phyloP scores from a whole-genome alignment of 2,113 vertebrate species.

The Python bivittatus region DNA sequence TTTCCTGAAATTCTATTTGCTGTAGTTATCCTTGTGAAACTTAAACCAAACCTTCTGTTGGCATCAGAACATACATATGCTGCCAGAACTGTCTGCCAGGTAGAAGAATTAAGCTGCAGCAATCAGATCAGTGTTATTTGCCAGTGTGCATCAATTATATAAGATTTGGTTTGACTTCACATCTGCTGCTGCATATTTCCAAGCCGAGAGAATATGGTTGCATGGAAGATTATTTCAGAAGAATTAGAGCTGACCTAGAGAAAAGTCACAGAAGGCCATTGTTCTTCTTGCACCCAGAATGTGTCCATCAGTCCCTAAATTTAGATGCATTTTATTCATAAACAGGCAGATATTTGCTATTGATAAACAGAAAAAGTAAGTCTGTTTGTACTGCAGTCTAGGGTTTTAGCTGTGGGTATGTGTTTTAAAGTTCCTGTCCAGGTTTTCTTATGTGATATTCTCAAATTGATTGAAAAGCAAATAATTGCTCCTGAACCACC shows the following conservation, averaged over 20 bases:
- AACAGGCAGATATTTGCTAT: background rate
- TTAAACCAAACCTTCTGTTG: constrained; percentile 4
- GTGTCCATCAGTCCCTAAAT: background rate
- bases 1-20: background rate
- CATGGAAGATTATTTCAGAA: background rate
- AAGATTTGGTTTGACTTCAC: background rate
- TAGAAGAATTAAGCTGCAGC: constrained; percentile 2
- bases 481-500: background rate
- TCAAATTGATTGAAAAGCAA: background rate
- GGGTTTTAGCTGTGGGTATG: background rate
- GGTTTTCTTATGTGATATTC: background rate
- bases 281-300: background rate
- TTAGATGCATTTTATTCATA: background rate
- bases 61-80: background rate
- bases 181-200: background rate
- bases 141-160: background rate
- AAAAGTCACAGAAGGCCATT: background rate
- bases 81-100: constrained; percentile 5
- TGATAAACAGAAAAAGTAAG: background rate
- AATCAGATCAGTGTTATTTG: background rate
- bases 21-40: background rate
- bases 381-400: background rate
- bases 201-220: background rate
- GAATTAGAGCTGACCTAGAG: background rate
- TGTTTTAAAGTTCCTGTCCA: background rate